Conservation (phyloP, 37 sponge, comb jelly and placozoan genomes). For the Chondrilla cf. caribensis region DNA sequence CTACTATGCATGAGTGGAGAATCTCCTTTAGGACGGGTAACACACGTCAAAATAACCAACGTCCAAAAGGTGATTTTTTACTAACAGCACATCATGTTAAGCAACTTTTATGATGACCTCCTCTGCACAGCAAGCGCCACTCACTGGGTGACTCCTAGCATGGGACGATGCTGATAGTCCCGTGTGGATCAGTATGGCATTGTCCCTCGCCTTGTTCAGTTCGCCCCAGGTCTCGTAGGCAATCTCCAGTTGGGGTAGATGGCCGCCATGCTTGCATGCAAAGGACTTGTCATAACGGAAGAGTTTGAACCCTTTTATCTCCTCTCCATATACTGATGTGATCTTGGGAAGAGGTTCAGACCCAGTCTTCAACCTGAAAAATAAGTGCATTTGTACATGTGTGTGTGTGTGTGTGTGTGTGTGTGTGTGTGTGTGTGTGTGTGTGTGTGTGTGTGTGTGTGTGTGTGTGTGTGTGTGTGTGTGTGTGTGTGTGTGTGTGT, state of each 20-base stretch:
- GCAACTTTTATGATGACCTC: no score
- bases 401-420: constrained; percentile 18
- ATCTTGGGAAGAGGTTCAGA: constrained; percentile 13
- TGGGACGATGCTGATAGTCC: constrained; percentile 82
- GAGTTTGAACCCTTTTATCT: constrained; percentile 40
- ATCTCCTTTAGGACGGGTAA: no score
- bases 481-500: constrained; percentile 6
- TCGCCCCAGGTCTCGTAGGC: constrained; percentile 84
- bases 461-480: constrained; percentile 33
- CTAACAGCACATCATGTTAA: no score
- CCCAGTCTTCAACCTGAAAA: constrained; percentile 33
- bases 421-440: constrained; percentile 24
- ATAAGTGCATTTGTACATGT: background rate
- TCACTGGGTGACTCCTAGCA: constrained; percentile 62
- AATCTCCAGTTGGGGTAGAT: constrained; percentile 45
- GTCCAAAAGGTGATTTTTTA: no score
- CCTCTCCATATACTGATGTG: constrained; percentile 55
- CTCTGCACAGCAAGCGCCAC: background rate
- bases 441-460: constrained; percentile 24
- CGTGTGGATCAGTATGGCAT: constrained; percentile 63
- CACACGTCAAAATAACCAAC: no score
- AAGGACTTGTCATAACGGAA: constrained; percentile 45
- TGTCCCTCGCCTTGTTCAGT: constrained; percentile 42
- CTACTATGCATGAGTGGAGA: no score
- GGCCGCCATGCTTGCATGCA: constrained; percentile 58